These are phyloP conservation scores for Smithornis capensis DNA, from an alignment of 2,113 vertebrate species.

Conservation along the genomic window DNA sequence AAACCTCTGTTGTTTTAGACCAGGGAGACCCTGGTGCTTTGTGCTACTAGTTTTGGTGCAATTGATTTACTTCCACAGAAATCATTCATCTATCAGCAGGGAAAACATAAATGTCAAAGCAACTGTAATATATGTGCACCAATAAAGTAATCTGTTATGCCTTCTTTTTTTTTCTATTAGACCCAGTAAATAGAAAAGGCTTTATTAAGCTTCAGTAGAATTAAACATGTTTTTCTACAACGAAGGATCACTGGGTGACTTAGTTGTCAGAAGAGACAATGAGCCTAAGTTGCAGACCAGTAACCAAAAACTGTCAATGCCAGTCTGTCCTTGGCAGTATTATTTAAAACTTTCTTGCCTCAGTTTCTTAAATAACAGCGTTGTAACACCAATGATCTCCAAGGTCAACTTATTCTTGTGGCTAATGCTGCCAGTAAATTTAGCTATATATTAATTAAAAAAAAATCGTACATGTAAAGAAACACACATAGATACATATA, in stretches of 20 bases:
- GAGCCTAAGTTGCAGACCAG: neutral
- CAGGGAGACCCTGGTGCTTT: conserved; percentile 28
- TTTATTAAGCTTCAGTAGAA: conserved; percentile 62
- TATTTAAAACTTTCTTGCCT: neutral
- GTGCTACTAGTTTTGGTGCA: conserved; percentile 39
- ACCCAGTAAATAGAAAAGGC: neutral
- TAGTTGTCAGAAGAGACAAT: neutral
- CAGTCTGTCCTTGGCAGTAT: neutral
- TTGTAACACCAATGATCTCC: neutral
- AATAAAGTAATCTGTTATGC: conserved; percentile 69
- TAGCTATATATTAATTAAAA: neutral
- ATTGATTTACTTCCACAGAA: conserved; percentile 73
- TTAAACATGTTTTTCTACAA: conserved; percentile 42
- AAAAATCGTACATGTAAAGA: neutral
- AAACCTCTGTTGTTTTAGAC: conserved; percentile 25
- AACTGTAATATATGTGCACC: conserved; percentile 64
- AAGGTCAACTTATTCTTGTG: neutral
- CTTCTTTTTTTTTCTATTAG: neutral
- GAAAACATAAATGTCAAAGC: conserved; percentile 76
- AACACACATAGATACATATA: neutral
- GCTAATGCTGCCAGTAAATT: neutral
- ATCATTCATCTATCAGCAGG: conserved; percentile 68
- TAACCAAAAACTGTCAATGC: neutral
- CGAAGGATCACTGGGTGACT: neutral
- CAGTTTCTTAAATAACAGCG: neutral